phyloP scores from a whole-genome alignment of 2,797 vertebrate genomes.

The Coranthus polyacanthus region DNA sequence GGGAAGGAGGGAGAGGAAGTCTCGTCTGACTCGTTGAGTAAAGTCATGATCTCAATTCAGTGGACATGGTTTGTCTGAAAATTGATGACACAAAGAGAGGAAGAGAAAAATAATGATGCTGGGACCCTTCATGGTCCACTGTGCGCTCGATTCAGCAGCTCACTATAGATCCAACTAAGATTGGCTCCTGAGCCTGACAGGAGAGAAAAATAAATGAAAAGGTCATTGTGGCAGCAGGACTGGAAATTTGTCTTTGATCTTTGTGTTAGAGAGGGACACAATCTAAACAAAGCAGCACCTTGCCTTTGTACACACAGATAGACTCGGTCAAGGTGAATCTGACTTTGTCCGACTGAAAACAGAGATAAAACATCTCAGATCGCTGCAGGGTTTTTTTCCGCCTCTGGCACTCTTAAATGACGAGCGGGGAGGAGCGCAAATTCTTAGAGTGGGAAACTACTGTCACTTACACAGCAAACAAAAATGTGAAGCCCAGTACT shows the following conservation, averaged over 20 bases:
- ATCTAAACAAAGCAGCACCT: not conserved
- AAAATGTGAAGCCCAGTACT: not conserved
- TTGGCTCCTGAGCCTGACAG: slow-evolving; percentile 9
- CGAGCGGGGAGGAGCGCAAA: not conserved
- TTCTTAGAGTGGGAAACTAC: too few relatives aligned
- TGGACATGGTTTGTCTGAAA: slow-evolving; percentile 61
- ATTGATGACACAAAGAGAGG: slow-evolving; percentile 39
- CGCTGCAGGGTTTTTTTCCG: not conserved
- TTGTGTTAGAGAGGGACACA: slow-evolving; percentile 1
- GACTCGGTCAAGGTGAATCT: slow-evolving; percentile 6
- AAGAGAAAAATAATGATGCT: slow-evolving; percentile 27
- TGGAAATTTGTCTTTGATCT: slow-evolving; percentile 20
- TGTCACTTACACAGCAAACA: not conserved
- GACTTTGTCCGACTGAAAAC: not conserved
- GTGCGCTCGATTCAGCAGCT: slow-evolving; percentile 10
- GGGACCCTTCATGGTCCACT: not conserved
- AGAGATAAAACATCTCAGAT: not conserved
- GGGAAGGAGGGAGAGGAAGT: slow-evolving; percentile 46
- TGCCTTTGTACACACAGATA: not conserved
- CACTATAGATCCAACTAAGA: slow-evolving; percentile 3
- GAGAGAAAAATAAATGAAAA: slow-evolving; percentile 7
- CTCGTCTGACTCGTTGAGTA: slow-evolving; percentile 66
- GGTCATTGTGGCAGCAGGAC: not conserved
- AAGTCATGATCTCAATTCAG: slow-evolving; percentile 71
- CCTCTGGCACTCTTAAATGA: not conserved